These are phyloP conservation scores for Etia nguti DNA, from an alignment of 2,113 vertebrate genomes.

Conservation along the genomic window DNA sequence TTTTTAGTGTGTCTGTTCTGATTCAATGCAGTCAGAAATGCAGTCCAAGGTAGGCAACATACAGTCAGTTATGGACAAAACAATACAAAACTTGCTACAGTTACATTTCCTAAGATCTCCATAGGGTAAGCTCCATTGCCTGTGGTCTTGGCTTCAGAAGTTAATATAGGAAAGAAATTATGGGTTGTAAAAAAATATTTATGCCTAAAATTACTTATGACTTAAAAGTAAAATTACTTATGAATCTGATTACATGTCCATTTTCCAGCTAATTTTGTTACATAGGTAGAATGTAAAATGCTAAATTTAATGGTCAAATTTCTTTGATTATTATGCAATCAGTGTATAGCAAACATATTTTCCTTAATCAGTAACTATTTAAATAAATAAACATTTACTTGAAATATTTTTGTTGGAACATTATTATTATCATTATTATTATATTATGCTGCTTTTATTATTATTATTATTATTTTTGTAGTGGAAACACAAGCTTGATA, in stretches of 20 bases:
- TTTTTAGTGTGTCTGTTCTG: background rate
- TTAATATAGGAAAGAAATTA: background rate
- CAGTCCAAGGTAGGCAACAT: background rate
- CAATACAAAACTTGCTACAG: background rate
- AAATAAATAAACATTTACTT: background rate
- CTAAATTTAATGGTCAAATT: background rate
- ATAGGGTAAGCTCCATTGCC: background rate
- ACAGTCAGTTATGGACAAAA: background rate
- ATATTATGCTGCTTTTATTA: background rate
- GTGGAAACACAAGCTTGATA: background rate
- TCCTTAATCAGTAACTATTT: background rate
- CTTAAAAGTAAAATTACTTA: too few relatives aligned
- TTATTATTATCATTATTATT: background rate
- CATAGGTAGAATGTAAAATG: background rate
- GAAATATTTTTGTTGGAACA: background rate
- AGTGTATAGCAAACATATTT: background rate
- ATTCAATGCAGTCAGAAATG: background rate
- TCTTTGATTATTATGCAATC: background rate
- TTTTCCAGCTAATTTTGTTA: background rate
- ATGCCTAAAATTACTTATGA: too few relatives aligned
- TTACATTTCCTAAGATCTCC: background rate
- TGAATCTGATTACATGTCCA: background rate
- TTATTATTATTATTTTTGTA: background rate
- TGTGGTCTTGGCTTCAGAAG: background rate
- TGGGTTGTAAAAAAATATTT: too few relatives aligned